Base-by-base conservation (phyloP, 2,797 vertebrate species). In the Tinamus major region DNA sequence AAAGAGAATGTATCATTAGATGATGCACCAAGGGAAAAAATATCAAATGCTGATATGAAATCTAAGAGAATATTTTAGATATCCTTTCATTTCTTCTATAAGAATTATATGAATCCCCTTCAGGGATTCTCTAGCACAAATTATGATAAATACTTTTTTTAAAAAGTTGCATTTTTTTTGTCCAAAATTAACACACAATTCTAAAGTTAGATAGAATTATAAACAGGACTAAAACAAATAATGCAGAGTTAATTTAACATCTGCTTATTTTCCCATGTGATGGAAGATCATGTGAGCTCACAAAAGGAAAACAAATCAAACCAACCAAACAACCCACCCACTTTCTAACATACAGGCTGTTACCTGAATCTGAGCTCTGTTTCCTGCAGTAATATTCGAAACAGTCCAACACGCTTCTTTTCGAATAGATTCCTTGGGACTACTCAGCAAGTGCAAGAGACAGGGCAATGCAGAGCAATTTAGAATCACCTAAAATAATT, bases 391-490 rank as follows among this genome's bases (percentile, higher is more conserved):
- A 95, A 99, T 99, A 95, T 99, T 99, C 91, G 99, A 99, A 97
- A 99, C 98, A 16, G 99, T 99, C 99, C 99, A 99, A 95, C 99
- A 99, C 1, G 99, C 99, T 97, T 99, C 99, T 95, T 99, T 99
- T 95, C 98, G 98, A 96, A 99, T 99, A 69, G 99, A 99, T 90
- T 99, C 99, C 96, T 99, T 99, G 76, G 98, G 98, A 97, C 98
- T 99, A 97, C 98, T 98, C 94, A 99, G 97, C 85, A 99, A 98
- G 95, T 99, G 98, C 96, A 99, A 98, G 78, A 99, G 98, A 95
- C 98, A 99, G 71, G 99, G 99, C 97, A 99, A 98, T 2, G 98
- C 99, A 88, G 98, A 99, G 94, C 99, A 99, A 97, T 99, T 99
- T 96, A 99, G 97, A 97, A 99, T 99, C 83, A 99, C 99, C 99